A percentile compares a stretch with the other conserved stretches of the same genome.
Evolutionary conservation across 2,797 vertebrate genomes (phyloP).

Genomic region (Bryconaethiops microstoma): DNA sequence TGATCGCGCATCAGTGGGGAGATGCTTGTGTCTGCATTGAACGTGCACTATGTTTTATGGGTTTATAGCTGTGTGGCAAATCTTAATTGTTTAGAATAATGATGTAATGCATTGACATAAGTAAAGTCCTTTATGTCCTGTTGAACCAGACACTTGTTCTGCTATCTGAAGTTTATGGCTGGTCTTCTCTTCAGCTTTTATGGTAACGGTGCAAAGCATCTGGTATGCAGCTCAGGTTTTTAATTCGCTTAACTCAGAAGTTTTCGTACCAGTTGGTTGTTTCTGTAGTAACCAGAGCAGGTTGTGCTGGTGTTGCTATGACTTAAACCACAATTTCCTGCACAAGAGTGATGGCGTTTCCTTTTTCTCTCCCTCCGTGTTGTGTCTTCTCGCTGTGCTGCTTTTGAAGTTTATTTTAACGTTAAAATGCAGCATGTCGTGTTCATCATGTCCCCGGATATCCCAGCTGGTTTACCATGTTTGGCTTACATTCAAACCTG

Average conservation of each 20-base stretch:
- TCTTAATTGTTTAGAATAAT: constrained; percentile 18
- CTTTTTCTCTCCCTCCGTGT: background rate
- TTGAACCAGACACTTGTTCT: background rate
- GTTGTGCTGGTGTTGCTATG: background rate
- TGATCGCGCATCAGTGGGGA: background rate
- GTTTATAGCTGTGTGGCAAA: background rate
- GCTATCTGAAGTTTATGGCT: background rate
- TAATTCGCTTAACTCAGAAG: background rate
- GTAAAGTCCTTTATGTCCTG: constrained; percentile 8
- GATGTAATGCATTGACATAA: background rate
- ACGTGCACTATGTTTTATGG: background rate
- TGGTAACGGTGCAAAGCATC: background rate
- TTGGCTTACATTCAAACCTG: too few relatives aligned
- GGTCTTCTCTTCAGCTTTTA: background rate
- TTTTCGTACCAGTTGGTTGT: background rate
- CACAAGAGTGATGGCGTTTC: background rate
- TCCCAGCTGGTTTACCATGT: background rate
- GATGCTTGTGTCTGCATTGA: background rate
- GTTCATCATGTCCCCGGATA: background rate
- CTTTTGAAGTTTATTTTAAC: background rate
- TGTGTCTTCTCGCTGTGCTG: background rate
- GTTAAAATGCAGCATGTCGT: background rate
- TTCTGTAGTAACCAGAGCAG: background rate
- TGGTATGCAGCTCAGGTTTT: background rate
- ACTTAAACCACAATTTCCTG: constrained; percentile 43